These are phyloP conservation scores for Stegana nigrithorax DNA, from an alignment of 2,888 invertebrate species.

Conservation along the genomic window DNA sequence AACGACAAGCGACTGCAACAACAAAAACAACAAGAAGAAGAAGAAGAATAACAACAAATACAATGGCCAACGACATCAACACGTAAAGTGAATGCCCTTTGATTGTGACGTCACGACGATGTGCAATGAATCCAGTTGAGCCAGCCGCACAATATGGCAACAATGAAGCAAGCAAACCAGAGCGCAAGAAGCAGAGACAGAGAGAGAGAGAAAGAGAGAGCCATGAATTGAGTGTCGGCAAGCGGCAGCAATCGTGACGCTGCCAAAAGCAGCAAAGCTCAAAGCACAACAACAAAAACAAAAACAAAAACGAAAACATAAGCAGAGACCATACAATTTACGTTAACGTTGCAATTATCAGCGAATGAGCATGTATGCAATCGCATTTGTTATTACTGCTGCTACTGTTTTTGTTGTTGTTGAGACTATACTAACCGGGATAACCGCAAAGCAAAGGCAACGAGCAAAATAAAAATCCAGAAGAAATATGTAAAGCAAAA, in stretches of 20 bases:
- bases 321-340: not conserved
- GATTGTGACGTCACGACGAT: slow-evolving; percentile 41
- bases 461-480: slow-evolving; percentile 64
- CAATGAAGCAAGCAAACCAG: not conserved
- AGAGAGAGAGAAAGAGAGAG: not conserved
- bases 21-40: slow-evolving; percentile 21
- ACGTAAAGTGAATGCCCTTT: slow-evolving; percentile 60
- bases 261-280: slow-evolving; percentile 8
- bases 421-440: slow-evolving; percentile 11
- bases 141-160: not conserved
- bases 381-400: not conserved
- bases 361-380: too few relatives aligned
- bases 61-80: slow-evolving; percentile 19
- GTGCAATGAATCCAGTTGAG: not conserved
- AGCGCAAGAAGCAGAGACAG: not conserved
- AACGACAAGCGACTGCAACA: slow-evolving; percentile 39
- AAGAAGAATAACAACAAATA: slow-evolving; percentile 21
- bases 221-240: too few relatives aligned
- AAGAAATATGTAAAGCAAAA: slow-evolving; percentile 61
- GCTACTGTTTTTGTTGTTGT: not conserved
- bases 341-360: not conserved
- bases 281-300: not conserved
- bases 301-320: not conserved
- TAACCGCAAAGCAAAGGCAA: slow-evolving; percentile 36
- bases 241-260: too few relatives aligned